phyloP scores from a whole-genome alignment of 1,140 invertebrate genomes.

The Coelopa frigida region DNA sequence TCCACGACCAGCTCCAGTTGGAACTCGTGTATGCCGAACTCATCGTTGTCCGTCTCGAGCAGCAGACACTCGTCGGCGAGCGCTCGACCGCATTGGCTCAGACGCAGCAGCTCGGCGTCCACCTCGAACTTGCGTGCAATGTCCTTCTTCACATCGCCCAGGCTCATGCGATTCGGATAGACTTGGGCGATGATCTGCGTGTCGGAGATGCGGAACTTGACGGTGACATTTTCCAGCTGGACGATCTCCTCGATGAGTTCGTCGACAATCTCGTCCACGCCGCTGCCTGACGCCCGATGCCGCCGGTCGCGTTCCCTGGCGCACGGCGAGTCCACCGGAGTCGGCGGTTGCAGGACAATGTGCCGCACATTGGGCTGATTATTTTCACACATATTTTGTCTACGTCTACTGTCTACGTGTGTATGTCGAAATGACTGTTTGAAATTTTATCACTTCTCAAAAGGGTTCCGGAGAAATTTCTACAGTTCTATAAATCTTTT shows the following conservation, averaged over 20 bases:
- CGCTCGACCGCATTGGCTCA: constrained; percentile 21
- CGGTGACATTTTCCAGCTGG: constrained; percentile 30
- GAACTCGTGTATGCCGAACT: constrained; percentile 39
- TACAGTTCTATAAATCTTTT: too few species aligned
- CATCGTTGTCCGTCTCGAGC: constrained; percentile 22
- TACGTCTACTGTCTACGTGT: too few species aligned
- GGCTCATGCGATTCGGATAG: constrained; percentile 38
- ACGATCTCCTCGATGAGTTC: constrained; percentile 14
- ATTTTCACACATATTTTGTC: background rate
- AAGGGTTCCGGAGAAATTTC: too few species aligned
- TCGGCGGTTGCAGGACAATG: too few species aligned
- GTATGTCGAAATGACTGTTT: too few species aligned
- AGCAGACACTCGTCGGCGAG: constrained; percentile 23
- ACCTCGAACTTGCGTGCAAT: constrained; percentile 36
- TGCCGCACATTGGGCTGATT: background rate
- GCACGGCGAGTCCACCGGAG: background rate
- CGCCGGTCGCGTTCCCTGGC: background rate
- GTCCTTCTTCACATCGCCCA: constrained; percentile 37
- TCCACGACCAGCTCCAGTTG: constrained; percentile 17
- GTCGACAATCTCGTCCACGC: background rate
- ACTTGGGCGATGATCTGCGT: constrained; percentile 35
- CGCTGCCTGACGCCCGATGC: background rate
- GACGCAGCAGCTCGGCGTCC: constrained; percentile 17
- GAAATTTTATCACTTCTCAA: too few species aligned
- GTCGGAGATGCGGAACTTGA: constrained; percentile 33